Evolutionary conservation across 2,888 invertebrate genomes (phyloP), one percentile per base, ranked within the genome.

Genomic region (Tetragonula carbonaria): DNA sequence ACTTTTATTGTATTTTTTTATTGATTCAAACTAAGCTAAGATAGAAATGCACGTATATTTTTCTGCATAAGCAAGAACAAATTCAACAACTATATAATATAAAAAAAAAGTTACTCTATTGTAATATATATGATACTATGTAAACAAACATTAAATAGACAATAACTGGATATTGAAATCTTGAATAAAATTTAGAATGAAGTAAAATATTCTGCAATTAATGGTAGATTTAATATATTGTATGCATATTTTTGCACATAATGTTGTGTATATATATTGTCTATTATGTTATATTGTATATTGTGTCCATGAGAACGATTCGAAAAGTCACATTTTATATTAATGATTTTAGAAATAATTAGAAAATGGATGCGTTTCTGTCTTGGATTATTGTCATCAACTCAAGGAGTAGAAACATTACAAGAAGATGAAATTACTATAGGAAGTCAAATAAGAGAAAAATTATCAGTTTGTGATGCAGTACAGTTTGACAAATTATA

Each of bases 401-500:
- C 92, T 4, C 93, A 93, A 81, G 92, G 93, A 38, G 68, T 91
- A 28, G 94, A 94, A 73, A 82, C 88, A 6, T 82, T 94, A 50
- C 89, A 88, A 8, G 94, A 94, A 79, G 94, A 94, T 88, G 94
- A 94, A 90, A 85, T 92, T 38, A 91, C 90, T 21, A 59, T 94
- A 16, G 91, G 91, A 28, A 91, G 84, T 90, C 91, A 91, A 67
- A 94, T 94, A 81, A 93, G 92, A 86, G 91, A 86, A 75, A 94
- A 94, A 87, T 88, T 94, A n/a, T 88, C 92, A 4, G 23, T 87
- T 57, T 88, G 90, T 21, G 94, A 94, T 79, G 90, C 90, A 67
- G 33, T 81, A 51, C 91, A 93, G 45, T 94, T 94, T 87, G 94
- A 94, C 73, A 94, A 93, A 86, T 84, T 94, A 62, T 92, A 93